Percentiles rank a stretch among this genome's conserved stretches.
These are phyloP conservation scores for Phrynocephalus guinanensis DNA, from an alignment of 2,797 vertebrate species.

Conservation along the genomic window DNA sequence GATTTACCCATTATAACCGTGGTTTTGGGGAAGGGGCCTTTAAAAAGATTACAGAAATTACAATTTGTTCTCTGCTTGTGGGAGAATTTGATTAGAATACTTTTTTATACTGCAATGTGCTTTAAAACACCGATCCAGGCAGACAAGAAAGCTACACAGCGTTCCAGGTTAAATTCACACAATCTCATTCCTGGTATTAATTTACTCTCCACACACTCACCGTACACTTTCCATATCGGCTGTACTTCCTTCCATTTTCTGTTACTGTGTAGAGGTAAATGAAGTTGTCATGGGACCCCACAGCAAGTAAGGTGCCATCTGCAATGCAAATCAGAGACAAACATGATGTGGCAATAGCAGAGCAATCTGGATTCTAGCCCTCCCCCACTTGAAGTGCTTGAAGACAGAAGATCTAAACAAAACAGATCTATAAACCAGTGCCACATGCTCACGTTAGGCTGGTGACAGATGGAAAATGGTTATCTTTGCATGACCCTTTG, in stretches of 20 bases:
- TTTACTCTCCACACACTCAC: constrained; percentile 78
- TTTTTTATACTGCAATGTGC: neutral
- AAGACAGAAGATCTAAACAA: neutral
- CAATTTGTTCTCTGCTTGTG: neutral
- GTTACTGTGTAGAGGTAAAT: constrained; percentile 97
- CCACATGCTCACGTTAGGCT: neutral
- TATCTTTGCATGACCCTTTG: neutral
- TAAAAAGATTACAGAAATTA: neutral
- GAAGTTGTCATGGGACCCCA: constrained; percentile 98
- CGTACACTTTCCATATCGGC: constrained; percentile 94
- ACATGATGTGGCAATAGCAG: constrained; percentile 19
- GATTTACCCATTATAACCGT: too few relatives aligned
- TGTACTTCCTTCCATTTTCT: constrained; percentile 95
- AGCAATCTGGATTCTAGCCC: neutral
- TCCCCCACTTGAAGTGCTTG: neutral
- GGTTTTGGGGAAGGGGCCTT: neutral
- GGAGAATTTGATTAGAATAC: too few relatives aligned
- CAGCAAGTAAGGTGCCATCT: constrained; percentile 94
- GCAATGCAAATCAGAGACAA: constrained; percentile 62
- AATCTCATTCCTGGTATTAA: neutral
- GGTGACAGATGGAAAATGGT: neutral
- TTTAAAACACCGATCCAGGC: neutral
- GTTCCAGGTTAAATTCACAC: neutral
- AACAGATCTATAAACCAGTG: neutral
- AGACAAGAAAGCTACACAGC: neutral